A percentile compares a stretch with the other conserved stretches of the same genome.
Evolutionary conservation across 2,797 vertebrate species (phyloP).

Genomic region (Takifugu rubripes): DNA sequence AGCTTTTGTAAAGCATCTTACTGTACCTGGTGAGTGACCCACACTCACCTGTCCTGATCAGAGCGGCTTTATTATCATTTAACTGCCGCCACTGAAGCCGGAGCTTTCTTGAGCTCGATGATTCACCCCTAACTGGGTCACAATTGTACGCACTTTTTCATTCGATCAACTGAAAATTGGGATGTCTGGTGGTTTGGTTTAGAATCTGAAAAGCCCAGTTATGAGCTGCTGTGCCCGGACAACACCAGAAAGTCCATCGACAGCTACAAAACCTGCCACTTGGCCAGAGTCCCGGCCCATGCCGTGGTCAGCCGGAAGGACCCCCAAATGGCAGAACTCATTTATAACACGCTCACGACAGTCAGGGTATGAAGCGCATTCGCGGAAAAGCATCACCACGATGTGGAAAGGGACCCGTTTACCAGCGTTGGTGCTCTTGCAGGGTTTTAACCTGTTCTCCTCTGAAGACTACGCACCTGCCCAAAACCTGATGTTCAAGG

Average conservation of each 20-base stretch:
- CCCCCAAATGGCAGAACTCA: slow-evolving; percentile 61
- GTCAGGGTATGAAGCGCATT: slow-evolving; percentile 44
- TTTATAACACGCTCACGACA: slow-evolving; percentile 70
- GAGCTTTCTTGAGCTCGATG: too few species aligned
- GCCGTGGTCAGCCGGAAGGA: slow-evolving; percentile 82
- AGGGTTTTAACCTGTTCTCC: slow-evolving; percentile 75
- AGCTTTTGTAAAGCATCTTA: slow-evolving; percentile 86
- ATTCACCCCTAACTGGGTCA: too few species aligned
- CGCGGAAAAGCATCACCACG: background rate
- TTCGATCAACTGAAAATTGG: background rate
- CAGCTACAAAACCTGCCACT: slow-evolving; percentile 72
- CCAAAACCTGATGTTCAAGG: slow-evolving; percentile 87
- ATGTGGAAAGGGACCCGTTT: background rate
- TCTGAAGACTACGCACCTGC: slow-evolving; percentile 57
- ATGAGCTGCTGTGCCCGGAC: slow-evolving; percentile 86
- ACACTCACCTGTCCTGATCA: background rate
- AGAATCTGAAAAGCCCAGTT: slow-evolving; percentile 68
- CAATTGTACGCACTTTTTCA: too few species aligned
- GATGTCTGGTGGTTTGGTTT: slow-evolving; percentile 6
- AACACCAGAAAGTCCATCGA: slow-evolving; percentile 70
- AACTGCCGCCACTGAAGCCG: too few species aligned
- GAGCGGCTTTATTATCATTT: too few species aligned
- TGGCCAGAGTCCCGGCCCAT: slow-evolving; percentile 79
- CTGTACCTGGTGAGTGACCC: slow-evolving; percentile 78
- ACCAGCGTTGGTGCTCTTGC: slow-evolving; percentile 19